phyloP scores from a whole-genome alignment of 2,113 vertebrate genomes.

The Anarhynchus alexandrinus region DNA sequence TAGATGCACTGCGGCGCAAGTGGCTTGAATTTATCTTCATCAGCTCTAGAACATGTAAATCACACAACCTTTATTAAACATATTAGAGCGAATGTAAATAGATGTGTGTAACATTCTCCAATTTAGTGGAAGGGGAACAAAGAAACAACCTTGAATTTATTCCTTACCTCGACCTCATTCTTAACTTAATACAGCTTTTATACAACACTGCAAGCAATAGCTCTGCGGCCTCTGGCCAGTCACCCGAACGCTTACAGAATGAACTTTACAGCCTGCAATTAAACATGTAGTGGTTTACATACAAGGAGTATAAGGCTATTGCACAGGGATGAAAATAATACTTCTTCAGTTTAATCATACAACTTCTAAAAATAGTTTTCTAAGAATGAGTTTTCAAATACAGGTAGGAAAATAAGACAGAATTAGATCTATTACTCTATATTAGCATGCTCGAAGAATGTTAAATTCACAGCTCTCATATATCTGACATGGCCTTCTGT shows the following conservation, averaged over 20 bases:
- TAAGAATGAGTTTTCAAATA: not conserved
- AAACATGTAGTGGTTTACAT: not conserved
- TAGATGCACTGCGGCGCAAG: not conserved
- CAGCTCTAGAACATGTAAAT: not conserved
- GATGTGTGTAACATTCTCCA: not conserved
- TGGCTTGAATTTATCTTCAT: not conserved
- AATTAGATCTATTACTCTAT: not conserved
- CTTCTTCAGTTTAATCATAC: not conserved
- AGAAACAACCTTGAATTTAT: not conserved
- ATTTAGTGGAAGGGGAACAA: not conserved
- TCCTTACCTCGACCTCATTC: not conserved
- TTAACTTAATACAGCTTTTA: not conserved
- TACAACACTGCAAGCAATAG: not conserved
- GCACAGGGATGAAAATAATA: not conserved
- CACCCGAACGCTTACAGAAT: fast-evolving
- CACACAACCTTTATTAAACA: not conserved
- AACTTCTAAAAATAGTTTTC: not conserved
- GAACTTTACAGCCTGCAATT: not conserved
- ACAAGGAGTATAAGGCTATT: not conserved
- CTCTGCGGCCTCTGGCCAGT: not conserved
- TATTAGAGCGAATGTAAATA: not conserved
- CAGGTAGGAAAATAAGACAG: not conserved
- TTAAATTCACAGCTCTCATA: not conserved
- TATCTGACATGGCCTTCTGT: not conserved
- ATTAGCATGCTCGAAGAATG: not conserved